A percentile compares a stretch with the other conserved stretches of the same genome.
Conservation (phyloP, 2,113 vertebrate genomes). For the Tachysurus vachellii region DNA sequence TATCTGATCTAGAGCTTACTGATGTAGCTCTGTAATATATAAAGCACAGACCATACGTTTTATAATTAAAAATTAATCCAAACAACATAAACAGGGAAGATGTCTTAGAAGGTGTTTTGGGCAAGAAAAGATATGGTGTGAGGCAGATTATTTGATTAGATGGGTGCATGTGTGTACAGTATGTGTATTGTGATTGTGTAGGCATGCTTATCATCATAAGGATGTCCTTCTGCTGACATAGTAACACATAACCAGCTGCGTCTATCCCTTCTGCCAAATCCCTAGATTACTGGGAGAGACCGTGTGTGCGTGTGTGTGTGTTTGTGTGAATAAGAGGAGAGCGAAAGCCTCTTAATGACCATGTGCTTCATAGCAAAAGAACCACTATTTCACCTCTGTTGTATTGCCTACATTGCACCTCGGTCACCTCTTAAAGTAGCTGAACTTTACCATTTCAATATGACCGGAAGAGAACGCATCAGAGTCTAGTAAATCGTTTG, state of each 20-base stretch:
- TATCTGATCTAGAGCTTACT: neutral
- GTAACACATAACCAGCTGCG: conserved; percentile 55
- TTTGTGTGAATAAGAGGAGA: conserved; percentile 35
- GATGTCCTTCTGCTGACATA: conserved; percentile 52
- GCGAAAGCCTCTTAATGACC: neutral
- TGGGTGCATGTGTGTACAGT: neutral
- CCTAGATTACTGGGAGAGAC: conserved; percentile 54
- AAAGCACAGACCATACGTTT: neutral
- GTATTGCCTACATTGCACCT: neutral
- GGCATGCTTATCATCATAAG: conserved; percentile 29
- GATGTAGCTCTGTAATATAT: neutral
- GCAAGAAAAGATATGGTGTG: neutral
- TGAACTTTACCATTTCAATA: neutral
- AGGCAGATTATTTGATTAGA: neutral
- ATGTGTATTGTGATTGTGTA: conserved; percentile 7
- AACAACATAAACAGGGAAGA: neutral
- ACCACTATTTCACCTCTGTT: neutral
- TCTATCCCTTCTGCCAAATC: conserved; percentile 51
- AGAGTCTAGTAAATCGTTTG: no score
- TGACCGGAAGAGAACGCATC: no score
- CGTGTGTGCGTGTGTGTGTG: neutral
- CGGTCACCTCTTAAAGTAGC: neutral
- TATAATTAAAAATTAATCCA: neutral
- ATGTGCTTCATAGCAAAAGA: conserved; percentile 8
- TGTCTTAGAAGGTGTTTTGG: neutral